Evolutionary conservation across 1,140 invertebrate genomes (phyloP), one percentile per base, ranked within the genome.

Genomic region (Bombus terrestris): DNA sequence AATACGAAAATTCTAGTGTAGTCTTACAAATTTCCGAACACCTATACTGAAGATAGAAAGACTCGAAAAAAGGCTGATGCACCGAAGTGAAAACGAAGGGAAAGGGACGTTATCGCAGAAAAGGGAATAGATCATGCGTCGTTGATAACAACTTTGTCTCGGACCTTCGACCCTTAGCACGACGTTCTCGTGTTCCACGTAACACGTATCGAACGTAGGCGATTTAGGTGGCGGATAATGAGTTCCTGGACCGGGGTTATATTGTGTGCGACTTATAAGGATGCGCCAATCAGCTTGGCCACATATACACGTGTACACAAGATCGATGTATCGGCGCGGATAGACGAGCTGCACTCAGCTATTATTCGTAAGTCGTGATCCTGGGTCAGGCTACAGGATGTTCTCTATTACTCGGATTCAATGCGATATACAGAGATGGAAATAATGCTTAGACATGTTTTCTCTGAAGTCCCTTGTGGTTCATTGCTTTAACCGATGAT

Each of bases 351-450:
- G 73, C 62, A 28, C 53, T 82, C 69, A 57, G 77, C 79, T 89
- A 87, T 91, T 91, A 91, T 91, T 91, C 89, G 86, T 75, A 62
- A 91, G 82, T 89, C 89, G 86, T 91, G 89, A 88, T 86, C 86
- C 86, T 75, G 76, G 85, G 86, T 90, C 86, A 86, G 89, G 35
- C 72, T 88, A 79, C 71, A 64, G 78, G 37, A 69, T 62, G 69
- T 62, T 83, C 86, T 83, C 86, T 77, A 81, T 88, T 90, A 87
- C 88, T 78, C 64, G 66, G 74, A 57, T 66, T 66, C 88, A 79
- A 89, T 85, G 75, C 85, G 77, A 89, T 84, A 12, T 39, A 66
- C 74, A 82, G 85, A 69, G 88, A 87, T 43, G 78, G 86, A 78
- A 87, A 75, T 90, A 87, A 87, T 47, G 85, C 81, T 80, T 77